Conservation (phyloP, 2,888 invertebrate species). For the Drosophila fulvimacula region DNA sequence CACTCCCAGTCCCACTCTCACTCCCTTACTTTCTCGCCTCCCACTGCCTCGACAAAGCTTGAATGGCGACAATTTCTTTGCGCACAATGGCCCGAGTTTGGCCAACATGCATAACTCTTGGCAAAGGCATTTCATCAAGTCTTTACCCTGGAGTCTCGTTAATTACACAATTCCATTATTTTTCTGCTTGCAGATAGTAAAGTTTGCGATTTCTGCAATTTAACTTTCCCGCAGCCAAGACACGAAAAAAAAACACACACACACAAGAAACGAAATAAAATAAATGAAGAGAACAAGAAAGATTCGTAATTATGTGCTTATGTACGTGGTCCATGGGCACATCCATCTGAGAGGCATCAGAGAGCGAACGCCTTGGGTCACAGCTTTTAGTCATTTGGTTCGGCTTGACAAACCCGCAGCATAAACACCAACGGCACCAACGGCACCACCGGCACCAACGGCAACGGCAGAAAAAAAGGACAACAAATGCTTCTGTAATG, state of each 20-base stretch:
- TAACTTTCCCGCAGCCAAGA: slow-evolving; percentile 64
- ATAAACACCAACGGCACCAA: slow-evolving; percentile 21
- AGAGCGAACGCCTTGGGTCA: slow-evolving; percentile 14
- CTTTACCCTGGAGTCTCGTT: slow-evolving; percentile 69
- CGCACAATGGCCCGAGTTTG: neutral
- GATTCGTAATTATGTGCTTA: slow-evolving; percentile 67
- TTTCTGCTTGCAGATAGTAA: slow-evolving; percentile 67
- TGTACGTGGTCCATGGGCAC: slow-evolving; percentile 55
- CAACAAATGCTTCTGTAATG: slow-evolving; percentile 80
- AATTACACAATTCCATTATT: slow-evolving; percentile 76
- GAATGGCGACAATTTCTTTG: slow-evolving; percentile 37
- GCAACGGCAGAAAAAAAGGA: slow-evolving; percentile 47
- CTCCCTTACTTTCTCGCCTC: neutral
- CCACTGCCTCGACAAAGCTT: neutral
- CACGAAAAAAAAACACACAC: slow-evolving; percentile 6
- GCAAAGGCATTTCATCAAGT: slow-evolving; percentile 62
- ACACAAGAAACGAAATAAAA: slow-evolving; percentile 4
- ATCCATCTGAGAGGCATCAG: slow-evolving; percentile 66
- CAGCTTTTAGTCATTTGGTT: slow-evolving; percentile 81
- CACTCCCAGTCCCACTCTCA: neutral
- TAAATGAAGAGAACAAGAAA: slow-evolving; percentile 21
- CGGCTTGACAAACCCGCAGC: slow-evolving; percentile 50
- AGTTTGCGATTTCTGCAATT: slow-evolving; percentile 74
- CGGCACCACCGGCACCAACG: too few relatives aligned
- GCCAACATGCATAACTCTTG: slow-evolving; percentile 24